phyloP scores from a whole-genome alignment of 2,797 vertebrate species.

The Peromyscus attwateri region DNA sequence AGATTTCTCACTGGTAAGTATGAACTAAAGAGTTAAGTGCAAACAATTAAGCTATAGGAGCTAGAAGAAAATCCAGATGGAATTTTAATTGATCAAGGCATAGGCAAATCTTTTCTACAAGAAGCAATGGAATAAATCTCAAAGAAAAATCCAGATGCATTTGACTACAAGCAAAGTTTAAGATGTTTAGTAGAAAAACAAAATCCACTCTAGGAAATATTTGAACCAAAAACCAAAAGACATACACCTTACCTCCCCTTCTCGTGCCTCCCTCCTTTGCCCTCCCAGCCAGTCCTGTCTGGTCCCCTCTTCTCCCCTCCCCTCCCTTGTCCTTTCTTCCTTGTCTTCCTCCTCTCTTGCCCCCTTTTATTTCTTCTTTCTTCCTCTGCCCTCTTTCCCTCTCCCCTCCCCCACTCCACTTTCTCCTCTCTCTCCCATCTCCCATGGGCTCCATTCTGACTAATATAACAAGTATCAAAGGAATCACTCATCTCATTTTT shows the following conservation, averaged over 20 bases:
- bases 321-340: no score
- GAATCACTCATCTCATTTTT: not conserved
- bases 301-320: not conserved
- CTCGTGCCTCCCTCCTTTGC: not conserved
- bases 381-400: not conserved
- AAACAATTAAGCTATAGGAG: conserved; percentile 69
- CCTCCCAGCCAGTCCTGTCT: not conserved
- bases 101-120: conserved; percentile 52
- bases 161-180: not conserved
- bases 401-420: not conserved
- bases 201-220: conserved; percentile 11
- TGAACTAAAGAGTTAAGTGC: conserved; percentile 57
- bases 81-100: conserved; percentile 53
- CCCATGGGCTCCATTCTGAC: not conserved
- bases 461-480: not conserved
- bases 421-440: not conserved
- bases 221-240: not conserved
- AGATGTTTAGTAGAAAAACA: not conserved
- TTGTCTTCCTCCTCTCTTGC: no score
- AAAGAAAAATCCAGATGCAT: conserved; percentile 25
- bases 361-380: not conserved
- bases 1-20: conserved; percentile 66
- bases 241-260: not conserved
- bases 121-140: conserved; percentile 38
- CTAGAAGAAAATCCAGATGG: conserved; percentile 55